Evolutionary conservation across 2,113 vertebrate genomes (phyloP).

Genomic region (Emydocephalus ijimae): DNA sequence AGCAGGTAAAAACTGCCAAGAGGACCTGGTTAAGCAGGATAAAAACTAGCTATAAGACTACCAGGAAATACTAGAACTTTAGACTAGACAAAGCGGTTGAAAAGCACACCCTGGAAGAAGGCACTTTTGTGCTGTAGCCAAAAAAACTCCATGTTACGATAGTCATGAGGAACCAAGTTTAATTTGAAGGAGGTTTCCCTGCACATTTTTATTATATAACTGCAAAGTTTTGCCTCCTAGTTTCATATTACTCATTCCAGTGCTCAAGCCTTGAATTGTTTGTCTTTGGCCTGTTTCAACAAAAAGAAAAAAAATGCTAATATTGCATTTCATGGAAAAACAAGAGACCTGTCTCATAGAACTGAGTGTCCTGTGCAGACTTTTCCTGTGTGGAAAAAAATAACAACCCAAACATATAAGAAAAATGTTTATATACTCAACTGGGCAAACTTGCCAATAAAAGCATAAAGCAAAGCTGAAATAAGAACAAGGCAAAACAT

Average conservation of each 20-base stretch:
- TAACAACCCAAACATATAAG: conserved; percentile 39
- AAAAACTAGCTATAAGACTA: background rate
- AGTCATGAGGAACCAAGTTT: background rate
- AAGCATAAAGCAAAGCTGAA: conserved; percentile 59
- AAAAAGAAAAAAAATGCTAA: background rate
- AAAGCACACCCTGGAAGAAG: background rate
- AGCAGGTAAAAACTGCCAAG: background rate
- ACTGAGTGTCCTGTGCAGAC: conserved; percentile 53
- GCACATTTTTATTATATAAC: background rate
- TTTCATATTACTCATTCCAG: background rate
- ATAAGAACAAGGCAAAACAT: conserved; percentile 56
- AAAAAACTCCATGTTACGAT: background rate
- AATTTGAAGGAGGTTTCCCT: background rate
- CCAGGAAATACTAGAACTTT: background rate
- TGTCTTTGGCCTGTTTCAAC: background rate
- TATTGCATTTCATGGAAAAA: conserved; percentile 48
- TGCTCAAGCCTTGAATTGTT: background rate
- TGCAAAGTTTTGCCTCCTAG: background rate
- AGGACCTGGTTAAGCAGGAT: background rate
- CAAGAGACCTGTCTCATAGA: conserved; percentile 54
- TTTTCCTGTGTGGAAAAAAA: conserved; percentile 65
- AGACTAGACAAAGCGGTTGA: background rate
- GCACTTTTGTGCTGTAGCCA: background rate
- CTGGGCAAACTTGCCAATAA: conserved; percentile 66
- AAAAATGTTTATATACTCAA: conserved; percentile 61